A percentile compares a stretch with the other conserved stretches of the same genome.
phyloP scores from a whole-genome alignment of 2,113 vertebrate species.

The Antechinus flavipes region DNA sequence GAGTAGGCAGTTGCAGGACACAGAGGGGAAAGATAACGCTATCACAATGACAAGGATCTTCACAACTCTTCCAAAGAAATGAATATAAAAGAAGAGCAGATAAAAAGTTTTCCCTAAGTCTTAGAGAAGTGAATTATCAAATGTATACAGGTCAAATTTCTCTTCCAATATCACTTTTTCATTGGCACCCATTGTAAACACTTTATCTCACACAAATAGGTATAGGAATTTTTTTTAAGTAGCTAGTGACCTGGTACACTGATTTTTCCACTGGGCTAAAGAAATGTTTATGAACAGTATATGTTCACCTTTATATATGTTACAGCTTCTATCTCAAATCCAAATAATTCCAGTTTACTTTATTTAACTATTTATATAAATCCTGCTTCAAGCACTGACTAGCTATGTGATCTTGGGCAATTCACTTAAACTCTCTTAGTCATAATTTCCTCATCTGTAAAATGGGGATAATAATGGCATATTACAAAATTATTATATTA shows the following conservation, averaged over 20 bases:
- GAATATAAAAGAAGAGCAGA: too few species aligned
- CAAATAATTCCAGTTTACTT: background rate
- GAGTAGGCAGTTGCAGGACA: background rate
- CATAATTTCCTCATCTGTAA: background rate
- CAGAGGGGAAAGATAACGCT: background rate
- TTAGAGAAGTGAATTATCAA: background rate
- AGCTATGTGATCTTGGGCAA: background rate
- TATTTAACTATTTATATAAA: background rate
- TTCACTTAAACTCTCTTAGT: background rate
- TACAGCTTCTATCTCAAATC: background rate
- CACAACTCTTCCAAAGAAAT: background rate
- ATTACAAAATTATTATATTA: background rate
- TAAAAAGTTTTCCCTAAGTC: too few species aligned
- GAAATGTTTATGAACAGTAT: background rate
- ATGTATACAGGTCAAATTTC: background rate
- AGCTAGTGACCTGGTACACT: background rate
- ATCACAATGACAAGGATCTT: background rate
- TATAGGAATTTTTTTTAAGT: background rate
- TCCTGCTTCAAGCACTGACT: background rate
- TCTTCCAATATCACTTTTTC: background rate
- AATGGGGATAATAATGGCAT: background rate
- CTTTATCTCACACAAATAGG: background rate
- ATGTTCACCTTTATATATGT: background rate
- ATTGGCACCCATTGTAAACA: background rate
- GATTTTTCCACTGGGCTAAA: background rate